phyloP scores from a whole-genome alignment of 2,797 vertebrate species.

The Malacoraja senta region DNA sequence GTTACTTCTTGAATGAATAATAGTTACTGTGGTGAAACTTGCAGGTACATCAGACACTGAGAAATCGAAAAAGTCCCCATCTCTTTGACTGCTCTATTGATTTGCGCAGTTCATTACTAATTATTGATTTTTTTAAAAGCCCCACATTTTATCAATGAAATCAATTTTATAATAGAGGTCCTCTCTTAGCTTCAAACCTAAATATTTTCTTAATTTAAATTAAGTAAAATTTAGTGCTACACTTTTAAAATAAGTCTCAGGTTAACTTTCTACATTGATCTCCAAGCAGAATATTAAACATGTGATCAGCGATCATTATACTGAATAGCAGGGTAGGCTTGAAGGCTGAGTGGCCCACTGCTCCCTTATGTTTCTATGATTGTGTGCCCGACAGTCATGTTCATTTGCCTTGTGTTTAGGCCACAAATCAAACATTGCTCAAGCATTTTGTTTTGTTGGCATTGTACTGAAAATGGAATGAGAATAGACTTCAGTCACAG shows the following conservation, averaged over 20 bases:
- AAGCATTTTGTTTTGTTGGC: neutral
- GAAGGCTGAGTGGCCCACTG: too few species aligned
- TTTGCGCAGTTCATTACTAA: neutral
- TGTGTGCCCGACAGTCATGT: neutral
- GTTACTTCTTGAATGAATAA: neutral
- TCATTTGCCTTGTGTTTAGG: neutral
- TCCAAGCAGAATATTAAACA: neutral
- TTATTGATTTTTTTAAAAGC: neutral
- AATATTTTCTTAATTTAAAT: neutral
- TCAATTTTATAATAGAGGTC: neutral
- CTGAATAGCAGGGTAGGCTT: too few species aligned
- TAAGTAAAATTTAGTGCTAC: too few species aligned
- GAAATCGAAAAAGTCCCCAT: neutral
- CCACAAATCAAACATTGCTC: too few species aligned
- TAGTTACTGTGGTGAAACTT: slow-evolving; percentile 5
- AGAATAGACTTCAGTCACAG: neutral
- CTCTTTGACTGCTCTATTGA: neutral
- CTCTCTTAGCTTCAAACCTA: neutral
- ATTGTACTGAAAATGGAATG: neutral
- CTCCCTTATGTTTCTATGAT: too few species aligned
- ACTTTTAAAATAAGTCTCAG: neutral
- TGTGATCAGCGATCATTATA: too few species aligned
- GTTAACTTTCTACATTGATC: neutral
- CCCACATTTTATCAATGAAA: neutral
- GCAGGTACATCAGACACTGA: neutral